Base-by-base conservation (phyloP, 2,113 vertebrate species). In the Anser cygnoides region DNA sequence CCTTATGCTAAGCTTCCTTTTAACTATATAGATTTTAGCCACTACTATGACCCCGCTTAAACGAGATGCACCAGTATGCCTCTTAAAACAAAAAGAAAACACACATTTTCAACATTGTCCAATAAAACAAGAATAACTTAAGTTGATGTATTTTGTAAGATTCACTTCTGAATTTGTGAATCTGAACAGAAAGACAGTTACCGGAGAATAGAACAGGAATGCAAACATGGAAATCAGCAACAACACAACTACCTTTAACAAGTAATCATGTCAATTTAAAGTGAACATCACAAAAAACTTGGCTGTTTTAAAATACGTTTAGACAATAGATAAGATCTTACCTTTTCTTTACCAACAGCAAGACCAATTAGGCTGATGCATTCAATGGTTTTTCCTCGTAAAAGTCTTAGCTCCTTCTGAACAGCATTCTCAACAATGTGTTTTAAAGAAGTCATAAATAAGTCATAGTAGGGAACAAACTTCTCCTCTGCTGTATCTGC, bases 351-450 rank as follows among this genome's bases (percentile, higher is more conserved):
- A 80, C 99, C 99, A 16, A 99, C 99, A 35, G 99, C 99, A 89
- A 99, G 98, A 35, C 99, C 99, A 70, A 99, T 99, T 65, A 99
- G 98, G 92, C 99, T 99, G 98, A 99, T 99, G 97, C 99, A 99
- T 95, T 99, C 99, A 57, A 99, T 99, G 72, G 99, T 99, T 92
- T 99, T 99, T 25, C 99, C 99, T 20, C 99, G 97, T 37, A 99
- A 93, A 85, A 99, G 99, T 29, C 99, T 98, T 26, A 99, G 98
- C 91, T 99, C 99, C 96, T 99, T 99, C 91, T 99, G 99, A 82
- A 99, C 98, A 10, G 98, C 99, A 23, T 99, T 99, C 94, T 99
- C 99, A 16, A 99, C 99, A 28, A 99, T 99, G 97, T 99, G 99
- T 93, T 99, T 99, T 54, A 99, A 98, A 21, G 99, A 99, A 8